These are phyloP conservation scores for Irena cyanogastra DNA, from an alignment of 2,113 vertebrate species.

Conservation along the genomic window DNA sequence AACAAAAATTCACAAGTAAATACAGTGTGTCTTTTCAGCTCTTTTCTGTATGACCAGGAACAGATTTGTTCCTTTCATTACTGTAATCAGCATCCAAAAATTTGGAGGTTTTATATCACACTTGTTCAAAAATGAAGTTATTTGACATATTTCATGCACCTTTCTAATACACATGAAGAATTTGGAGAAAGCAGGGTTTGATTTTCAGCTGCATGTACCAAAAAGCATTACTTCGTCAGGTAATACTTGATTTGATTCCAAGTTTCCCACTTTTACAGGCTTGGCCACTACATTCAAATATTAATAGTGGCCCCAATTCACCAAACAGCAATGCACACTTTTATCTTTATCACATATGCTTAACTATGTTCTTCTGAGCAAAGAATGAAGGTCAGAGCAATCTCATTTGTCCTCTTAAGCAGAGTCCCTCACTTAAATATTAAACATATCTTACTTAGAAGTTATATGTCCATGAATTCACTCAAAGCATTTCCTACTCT, in stretches of 20 bases:
- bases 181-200: not conserved
- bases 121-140: not conserved
- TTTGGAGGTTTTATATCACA: not conserved
- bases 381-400: conserved; percentile 40
- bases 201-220: not conserved
- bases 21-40: not conserved
- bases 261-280: not conserved
- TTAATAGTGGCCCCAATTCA: not conserved
- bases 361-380: conserved; percentile 1
- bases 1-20: not conserved
- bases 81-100: not conserved
- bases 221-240: not conserved
- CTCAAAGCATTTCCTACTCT: not conserved
- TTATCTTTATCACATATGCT: not conserved
- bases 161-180: not conserved
- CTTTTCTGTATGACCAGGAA: not conserved
- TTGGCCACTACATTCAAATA: not conserved
- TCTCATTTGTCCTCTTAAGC: not conserved
- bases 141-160: not conserved
- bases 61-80: not conserved
- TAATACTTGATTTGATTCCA: not conserved
- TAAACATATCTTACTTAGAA: not conserved
- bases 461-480: not conserved
- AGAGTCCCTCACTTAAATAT: not conserved
- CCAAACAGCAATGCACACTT: not conserved